Percentiles rank a stretch among this genome's conserved stretches.
Evolutionary conservation across 2,797 vertebrate species (phyloP).

Genomic region (Jordanella pulchra): DNA sequence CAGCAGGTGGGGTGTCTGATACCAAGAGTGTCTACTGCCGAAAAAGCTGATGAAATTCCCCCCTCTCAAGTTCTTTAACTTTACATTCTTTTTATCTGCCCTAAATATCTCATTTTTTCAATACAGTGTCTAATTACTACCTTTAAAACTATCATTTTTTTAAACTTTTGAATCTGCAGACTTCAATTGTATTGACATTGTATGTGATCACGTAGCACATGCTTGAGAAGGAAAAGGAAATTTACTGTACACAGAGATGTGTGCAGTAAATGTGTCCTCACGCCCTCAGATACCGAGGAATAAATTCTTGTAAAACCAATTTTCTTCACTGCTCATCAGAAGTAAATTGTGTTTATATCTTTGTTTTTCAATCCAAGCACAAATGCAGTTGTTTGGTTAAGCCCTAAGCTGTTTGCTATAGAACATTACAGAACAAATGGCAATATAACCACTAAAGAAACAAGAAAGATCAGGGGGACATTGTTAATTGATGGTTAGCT

Average conservation of each 20-base stretch:
- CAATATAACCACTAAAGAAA: no score
- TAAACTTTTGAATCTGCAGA: background rate
- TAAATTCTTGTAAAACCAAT: no score
- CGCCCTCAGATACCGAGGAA: background rate
- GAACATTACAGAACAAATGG: no score
- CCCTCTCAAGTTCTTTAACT: slow-evolving; percentile 11
- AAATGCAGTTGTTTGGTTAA: no score
- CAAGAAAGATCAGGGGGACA: no score
- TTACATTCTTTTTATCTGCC: slow-evolving; percentile 10
- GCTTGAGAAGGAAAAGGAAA: background rate
- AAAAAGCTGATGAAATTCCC: slow-evolving; percentile 12
- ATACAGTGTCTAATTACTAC: slow-evolving; percentile 64
- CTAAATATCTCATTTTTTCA: slow-evolving; percentile 51
- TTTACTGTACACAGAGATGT: background rate
- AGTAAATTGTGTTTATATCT: no score
- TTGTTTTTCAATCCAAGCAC: no score
- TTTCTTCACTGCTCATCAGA: no score
- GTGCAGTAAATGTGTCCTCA: background rate
- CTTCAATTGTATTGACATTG: background rate
- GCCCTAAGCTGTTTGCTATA: no score
- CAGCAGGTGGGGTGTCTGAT: slow-evolving; percentile 56
- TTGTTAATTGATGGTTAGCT: no score
- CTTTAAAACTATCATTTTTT: background rate
- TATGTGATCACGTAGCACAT: background rate
- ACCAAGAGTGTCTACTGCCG: slow-evolving; percentile 25